A percentile compares a stretch with the other conserved stretches of the same genome.
Conservation (phyloP, 1,140 invertebrate species). For the Drosophila leontia region DNA sequence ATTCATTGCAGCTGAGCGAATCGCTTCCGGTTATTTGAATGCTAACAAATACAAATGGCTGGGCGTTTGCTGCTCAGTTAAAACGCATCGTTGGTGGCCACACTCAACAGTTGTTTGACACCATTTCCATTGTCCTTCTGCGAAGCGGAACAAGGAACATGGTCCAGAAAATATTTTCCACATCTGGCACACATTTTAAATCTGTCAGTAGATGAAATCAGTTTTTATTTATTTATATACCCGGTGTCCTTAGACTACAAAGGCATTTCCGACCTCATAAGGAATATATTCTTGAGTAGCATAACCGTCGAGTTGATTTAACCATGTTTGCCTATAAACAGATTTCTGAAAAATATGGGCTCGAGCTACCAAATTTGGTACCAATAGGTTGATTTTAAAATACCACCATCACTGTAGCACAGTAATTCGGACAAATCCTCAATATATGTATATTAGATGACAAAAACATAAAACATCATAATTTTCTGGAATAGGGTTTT, state of each 20-base stretch:
- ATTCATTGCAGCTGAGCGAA: slow-evolving; percentile 34
- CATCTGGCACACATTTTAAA: slow-evolving; percentile 60
- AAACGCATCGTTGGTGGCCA: slow-evolving; percentile 14
- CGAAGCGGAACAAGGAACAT: slow-evolving; percentile 24
- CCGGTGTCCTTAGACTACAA: no score
- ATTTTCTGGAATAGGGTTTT: no score
- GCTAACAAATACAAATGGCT: slow-evolving; percentile 79
- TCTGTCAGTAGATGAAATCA: slow-evolving; percentile 5
- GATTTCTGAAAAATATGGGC: background rate
- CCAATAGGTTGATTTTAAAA: no score
- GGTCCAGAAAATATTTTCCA: slow-evolving; percentile 44
- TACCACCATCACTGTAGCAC: no score
- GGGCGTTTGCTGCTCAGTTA: slow-evolving; percentile 55
- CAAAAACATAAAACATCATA: no score
- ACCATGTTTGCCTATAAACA: background rate
- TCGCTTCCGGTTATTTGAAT: slow-evolving; percentile 81
- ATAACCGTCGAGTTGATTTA: background rate
- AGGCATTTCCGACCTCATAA: background rate
- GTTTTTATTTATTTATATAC: slow-evolving; percentile 1
- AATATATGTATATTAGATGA: no score
- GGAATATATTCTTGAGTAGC: background rate
- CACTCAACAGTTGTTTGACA: slow-evolving; percentile 79
- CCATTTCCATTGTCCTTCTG: slow-evolving; percentile 44
- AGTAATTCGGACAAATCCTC: no score
- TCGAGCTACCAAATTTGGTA: no score